Base-by-base conservation (phyloP, 2,888 invertebrate genomes). In the Phalera bucephala region DNA sequence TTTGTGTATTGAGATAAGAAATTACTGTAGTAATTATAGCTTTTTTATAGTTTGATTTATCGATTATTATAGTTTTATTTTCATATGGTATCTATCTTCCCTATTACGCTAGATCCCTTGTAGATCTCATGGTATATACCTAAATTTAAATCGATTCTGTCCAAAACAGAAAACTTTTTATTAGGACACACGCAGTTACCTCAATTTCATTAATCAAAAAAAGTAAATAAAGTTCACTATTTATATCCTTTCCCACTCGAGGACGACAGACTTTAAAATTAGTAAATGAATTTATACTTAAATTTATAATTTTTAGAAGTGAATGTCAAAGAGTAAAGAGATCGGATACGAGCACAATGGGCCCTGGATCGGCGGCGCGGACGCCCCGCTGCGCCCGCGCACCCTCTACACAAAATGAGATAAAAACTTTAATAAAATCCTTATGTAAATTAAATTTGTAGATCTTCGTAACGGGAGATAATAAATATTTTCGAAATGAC, bases 361-460 rank as follows among this genome's bases (percentile, higher is more conserved):
- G 46, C 45, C 52, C 57, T 42, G 65, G 67, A 72, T 69, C 70
- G 68, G 65, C 60, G 62, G 68, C 56, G 62, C 60, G 59, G 81
- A 71, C 72, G 60, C 72, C 87, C 86, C 73, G 85, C 80, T 63
- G 81, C 51, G 76, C 64, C 54, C 42, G 72, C 75, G 80, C 80
- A 75, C 72, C 64, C 72, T 48, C 63, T 59, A 63, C 64, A 72
- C 76, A 74, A 80, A 82, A 82, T 71, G 64, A 78, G 64, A 80
- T 77, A 83, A 83, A 79, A 80, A 75, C 58, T 72, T 69, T 66
- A 80, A 84, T 84, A 80, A 83, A 82, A 83, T 75, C 70, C 76
- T 72, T 80, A 85, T 79, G 80, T 82, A 86, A 87, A 86, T 87
- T 81, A 73, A 82, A 85, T 82, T 80, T 80, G 72, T 84, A 72